Base-by-base conservation (phyloP, 2,888 invertebrate genomes). In the Drosophila bunnanda region DNA sequence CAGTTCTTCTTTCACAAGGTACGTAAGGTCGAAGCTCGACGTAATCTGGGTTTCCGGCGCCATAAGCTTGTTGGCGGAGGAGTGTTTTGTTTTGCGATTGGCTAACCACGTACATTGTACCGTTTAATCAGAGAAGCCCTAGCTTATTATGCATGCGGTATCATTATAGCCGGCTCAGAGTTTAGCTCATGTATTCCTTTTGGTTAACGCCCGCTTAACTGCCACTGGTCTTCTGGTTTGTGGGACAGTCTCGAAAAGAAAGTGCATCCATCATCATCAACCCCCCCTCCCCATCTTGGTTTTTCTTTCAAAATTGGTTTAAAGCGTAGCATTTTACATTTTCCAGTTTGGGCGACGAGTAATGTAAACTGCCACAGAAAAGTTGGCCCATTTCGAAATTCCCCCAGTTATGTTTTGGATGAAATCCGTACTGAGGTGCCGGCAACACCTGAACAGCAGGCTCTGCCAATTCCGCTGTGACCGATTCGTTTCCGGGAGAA, bases 321-420 rank as follows among this genome's bases (percentile, higher is more conserved):
- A 70, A 76, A 80, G 46, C 20, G 9, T 60, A 39, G 64, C 25
- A 50, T 71, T 72, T 70, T 70, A 57, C 54, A 55, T 65, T 55
- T 84, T 78, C 39, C 74, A 87, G 74, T 75, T 62, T 54, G 34
- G 59, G 55, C 50, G 46, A 39, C 46, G 25, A 39, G 48, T 52
- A 46, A 56, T 62, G 71, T 53, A 28, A 41, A 22, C 25, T 34
- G 28, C 41, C 17, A 52, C 41, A n/a, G 10, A 25, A 34, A 32
- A 17, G 15, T 62, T 43, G 30, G 30, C 36, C n/a, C 53, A 22
- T 48, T 53, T 32, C 34, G 22, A 79, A 78, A 80, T 76, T 80
- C 20, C 17, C 32, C 30, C 65, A 79, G 71, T 70, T 46, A 85
- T 85, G 85, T 77, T 85, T 60, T 75, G 75, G 76, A 66, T 75